A percentile compares a stretch with the other conserved stretches of the same genome.
Evolutionary conservation across 2,888 invertebrate genomes (phyloP).

Genomic region (Parnassius orleans): DNA sequence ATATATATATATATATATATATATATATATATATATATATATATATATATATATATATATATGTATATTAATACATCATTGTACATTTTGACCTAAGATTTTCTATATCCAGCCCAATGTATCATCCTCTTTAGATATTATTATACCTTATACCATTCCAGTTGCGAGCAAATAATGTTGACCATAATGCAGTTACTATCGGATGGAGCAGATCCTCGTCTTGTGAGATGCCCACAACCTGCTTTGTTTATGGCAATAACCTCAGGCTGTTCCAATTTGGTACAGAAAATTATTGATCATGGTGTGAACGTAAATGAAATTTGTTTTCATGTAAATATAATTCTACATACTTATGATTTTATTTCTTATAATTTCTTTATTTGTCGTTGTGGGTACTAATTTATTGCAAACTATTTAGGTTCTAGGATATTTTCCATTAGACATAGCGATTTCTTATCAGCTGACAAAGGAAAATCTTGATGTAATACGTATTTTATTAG

Average conservation of each 20-base stretch:
- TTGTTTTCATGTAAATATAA: conserved; percentile 45
- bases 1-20: too few species aligned
- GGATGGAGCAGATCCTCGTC: conserved; percentile 58
- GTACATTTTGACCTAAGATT: too few species aligned
- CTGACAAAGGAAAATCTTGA: conserved; percentile 49
- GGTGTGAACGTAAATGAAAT: conserved; percentile 62
- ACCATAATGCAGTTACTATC: conserved; percentile 54
- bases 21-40: too few species aligned
- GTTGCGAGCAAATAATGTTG: conserved; percentile 48
- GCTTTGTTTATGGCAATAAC: conserved; percentile 53
- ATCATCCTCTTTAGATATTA: too few species aligned
- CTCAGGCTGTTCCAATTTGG: conserved; percentile 46
- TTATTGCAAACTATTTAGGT: conserved; percentile 38
- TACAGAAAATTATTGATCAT: conserved; percentile 45
- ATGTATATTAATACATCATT: too few species aligned
- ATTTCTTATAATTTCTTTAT: neutral
- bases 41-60: too few species aligned
- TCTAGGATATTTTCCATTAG: conserved; percentile 51
- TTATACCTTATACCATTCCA: conserved; percentile 41
- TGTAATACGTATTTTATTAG: conserved; percentile 49
- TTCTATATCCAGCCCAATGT: too few species aligned
- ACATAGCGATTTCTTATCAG: conserved; percentile 54
- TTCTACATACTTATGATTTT: neutral
- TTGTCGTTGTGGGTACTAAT: conserved; percentile 2
- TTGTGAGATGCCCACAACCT: conserved; percentile 58